Percentiles rank a stretch among this genome's conserved stretches.
Evolutionary conservation across 2,888 invertebrate genomes (phyloP).

Genomic region (Diachrysia chrysitis): DNA sequence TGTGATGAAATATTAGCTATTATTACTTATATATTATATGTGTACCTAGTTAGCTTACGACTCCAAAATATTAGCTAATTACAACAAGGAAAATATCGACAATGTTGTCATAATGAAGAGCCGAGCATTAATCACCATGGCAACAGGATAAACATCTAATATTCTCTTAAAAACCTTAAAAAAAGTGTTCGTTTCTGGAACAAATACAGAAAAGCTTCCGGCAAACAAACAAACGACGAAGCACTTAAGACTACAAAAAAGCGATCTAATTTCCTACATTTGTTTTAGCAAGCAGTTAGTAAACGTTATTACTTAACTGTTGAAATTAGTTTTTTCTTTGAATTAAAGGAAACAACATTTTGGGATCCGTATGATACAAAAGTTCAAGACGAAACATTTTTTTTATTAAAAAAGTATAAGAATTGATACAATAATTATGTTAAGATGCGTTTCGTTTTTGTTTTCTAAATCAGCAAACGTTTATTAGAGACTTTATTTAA

Average conservation of each 20-base stretch:
- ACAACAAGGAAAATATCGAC: too few relatives aligned
- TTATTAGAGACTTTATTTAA: neutral
- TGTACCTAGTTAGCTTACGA: too few relatives aligned
- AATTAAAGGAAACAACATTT: conserved; percentile 27
- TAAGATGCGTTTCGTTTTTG: conserved; percentile 3
- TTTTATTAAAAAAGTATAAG: conserved; percentile 32
- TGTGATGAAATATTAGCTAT: too few relatives aligned
- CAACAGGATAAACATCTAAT: neutral
- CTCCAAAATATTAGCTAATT: too few relatives aligned
- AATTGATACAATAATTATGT: too few relatives aligned
- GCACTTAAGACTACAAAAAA: conserved; percentile 45
- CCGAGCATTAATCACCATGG: neutral
- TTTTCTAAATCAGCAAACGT: neutral
- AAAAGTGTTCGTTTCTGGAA: neutral
- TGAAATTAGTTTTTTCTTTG: conserved; percentile 36
- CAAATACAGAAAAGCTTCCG: neutral
- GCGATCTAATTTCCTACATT: conserved; percentile 48
- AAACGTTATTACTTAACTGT: conserved; percentile 25
- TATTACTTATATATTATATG: too few relatives aligned
- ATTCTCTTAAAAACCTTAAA: neutral
- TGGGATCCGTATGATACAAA: conserved; percentile 19
- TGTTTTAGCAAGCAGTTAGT: conserved; percentile 33
- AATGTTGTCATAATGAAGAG: neutral
- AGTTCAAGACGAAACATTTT: conserved; percentile 38
- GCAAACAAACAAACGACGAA: conserved; percentile 31